Percentiles rank a stretch among this genome's conserved stretches.
These are phyloP conservation scores for Crenuchus spilurus DNA, from an alignment of 2,797 vertebrate species.

Conservation along the genomic window DNA sequence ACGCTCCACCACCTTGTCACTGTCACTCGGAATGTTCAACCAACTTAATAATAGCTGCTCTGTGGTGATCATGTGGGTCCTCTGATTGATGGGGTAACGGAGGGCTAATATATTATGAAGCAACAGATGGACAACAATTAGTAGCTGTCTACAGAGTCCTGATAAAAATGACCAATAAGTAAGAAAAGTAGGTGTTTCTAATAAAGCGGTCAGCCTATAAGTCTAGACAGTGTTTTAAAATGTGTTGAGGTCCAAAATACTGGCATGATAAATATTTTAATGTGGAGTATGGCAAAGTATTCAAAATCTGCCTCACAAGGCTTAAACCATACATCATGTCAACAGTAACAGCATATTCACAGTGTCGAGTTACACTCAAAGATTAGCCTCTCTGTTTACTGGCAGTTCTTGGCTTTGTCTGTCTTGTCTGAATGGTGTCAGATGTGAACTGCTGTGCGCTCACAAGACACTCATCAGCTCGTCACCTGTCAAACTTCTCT, in stretches of 20 bases:
- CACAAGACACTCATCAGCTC: slow-evolving; percentile 15
- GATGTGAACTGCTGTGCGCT: slow-evolving; percentile 24
- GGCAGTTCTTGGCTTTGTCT: neutral
- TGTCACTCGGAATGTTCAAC: neutral
- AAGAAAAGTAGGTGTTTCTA: too few relatives aligned
- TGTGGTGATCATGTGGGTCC: neutral
- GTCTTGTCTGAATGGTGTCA: slow-evolving; percentile 1
- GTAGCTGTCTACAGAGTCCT: neutral
- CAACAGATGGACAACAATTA: neutral
- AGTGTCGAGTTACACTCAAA: neutral
- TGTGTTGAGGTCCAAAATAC: too few relatives aligned
- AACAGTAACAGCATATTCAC: neutral
- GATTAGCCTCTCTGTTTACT: neutral
- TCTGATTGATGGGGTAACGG: neutral
- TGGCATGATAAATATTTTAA: neutral
- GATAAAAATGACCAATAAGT: too few relatives aligned
- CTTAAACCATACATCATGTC: neutral
- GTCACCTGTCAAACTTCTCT: slow-evolving; percentile 41
- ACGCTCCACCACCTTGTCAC: neutral
- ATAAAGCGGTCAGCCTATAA: neutral
- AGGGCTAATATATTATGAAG: neutral
- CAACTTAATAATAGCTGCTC: neutral
- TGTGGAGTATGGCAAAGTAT: neutral
- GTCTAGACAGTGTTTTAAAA: too few relatives aligned
- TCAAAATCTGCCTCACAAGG: too few relatives aligned